Percentiles rank a stretch among this genome's conserved stretches.
phyloP scores from a whole-genome alignment of 1,140 invertebrate species.

The Drosophila melanogaster region DNA sequence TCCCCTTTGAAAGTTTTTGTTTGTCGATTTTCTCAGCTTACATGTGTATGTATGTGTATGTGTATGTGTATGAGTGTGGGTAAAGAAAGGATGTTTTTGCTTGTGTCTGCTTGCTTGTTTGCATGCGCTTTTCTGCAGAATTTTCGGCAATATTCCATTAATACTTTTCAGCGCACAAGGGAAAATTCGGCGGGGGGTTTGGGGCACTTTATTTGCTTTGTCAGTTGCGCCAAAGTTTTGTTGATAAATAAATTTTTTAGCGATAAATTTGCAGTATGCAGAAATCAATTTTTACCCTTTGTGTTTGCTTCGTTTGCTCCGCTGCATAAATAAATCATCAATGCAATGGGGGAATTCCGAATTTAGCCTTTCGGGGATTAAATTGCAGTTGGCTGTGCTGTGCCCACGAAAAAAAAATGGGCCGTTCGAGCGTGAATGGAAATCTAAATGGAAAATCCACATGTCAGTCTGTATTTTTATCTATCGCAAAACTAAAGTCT shows the following conservation, averaged over 20 bases:
- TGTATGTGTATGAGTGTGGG: constrained; percentile 10
- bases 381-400: constrained; percentile 42
- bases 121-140: constrained; percentile 77
- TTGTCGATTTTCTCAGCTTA: constrained; percentile 40
- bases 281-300: constrained; percentile 66
- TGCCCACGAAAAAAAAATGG: constrained; percentile 30
- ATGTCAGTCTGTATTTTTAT: constrained; percentile 11
- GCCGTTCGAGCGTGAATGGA: constrained; percentile 50
- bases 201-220: constrained; percentile 59
- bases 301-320: constrained; percentile 11
- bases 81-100: constrained; percentile 33
- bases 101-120: constrained; percentile 47
- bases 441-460: constrained; percentile 56
- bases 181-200: not conserved
- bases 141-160: constrained; percentile 82
- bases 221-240: constrained; percentile 58
- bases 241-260: constrained; percentile 70
- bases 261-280: constrained; percentile 51
- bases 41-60: not conserved
- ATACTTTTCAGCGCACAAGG: constrained; percentile 44
- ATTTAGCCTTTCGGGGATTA: constrained; percentile 13
- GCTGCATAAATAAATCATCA: constrained; percentile 78
- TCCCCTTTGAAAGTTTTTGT: constrained; percentile 66
- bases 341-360: constrained; percentile 49
- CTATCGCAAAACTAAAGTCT: constrained; percentile 21